Conservation (phyloP, 1,140 invertebrate genomes). For the Anthonomus grandis region DNA sequence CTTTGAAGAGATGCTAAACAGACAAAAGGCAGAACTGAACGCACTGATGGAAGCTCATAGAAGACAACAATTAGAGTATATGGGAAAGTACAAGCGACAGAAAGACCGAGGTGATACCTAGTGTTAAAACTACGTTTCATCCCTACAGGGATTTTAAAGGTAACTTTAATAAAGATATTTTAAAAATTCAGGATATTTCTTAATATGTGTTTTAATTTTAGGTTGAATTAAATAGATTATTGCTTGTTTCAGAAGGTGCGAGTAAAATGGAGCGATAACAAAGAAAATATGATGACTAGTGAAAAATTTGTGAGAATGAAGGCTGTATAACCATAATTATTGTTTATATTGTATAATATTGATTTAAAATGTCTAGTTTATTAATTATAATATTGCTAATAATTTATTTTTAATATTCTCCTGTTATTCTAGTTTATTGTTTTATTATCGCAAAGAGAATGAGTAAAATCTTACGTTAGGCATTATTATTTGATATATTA, state of each 20-base stretch:
- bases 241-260: conserved; percentile 34
- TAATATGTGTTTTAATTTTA: neutral
- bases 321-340: conserved; percentile 43
- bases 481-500: too few species aligned
- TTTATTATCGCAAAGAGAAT: conserved; percentile 23
- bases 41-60: conserved; percentile 48
- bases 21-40: conserved; percentile 48
- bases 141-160: conserved; percentile 35
- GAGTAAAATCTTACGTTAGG: conserved; percentile 23
- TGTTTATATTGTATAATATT: conserved; percentile 46
- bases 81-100: conserved; percentile 40
- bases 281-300: conserved; percentile 28
- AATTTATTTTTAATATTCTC: conserved; percentile 34
- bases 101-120: conserved; percentile 29
- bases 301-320: conserved; percentile 41
- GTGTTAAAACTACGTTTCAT: conserved; percentile 32
- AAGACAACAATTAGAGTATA: conserved; percentile 48
- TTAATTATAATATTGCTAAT: conserved; percentile 34
- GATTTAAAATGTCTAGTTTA: conserved; percentile 34
- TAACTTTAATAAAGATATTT: conserved; percentile 14
- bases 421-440: conserved; percentile 29
- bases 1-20: conserved; percentile 48
- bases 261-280: conserved; percentile 14
- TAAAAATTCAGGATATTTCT: neutral
- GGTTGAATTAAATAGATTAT: neutral